Conservation (phyloP, 2,797 vertebrate species). For the Microhierax caerulescens region DNA sequence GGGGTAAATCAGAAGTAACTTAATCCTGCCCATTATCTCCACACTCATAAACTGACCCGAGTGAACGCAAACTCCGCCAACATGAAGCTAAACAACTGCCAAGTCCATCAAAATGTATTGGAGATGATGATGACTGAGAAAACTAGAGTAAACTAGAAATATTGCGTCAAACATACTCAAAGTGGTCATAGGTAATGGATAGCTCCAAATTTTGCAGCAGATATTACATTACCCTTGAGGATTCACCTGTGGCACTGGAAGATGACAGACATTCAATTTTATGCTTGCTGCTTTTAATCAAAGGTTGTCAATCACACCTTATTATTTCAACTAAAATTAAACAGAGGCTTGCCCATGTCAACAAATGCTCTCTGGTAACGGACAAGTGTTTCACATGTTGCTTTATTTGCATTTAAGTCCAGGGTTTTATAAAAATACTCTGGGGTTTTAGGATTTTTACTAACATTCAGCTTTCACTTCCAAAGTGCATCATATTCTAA, state of each 20-base stretch:
- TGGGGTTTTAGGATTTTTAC: neutral
- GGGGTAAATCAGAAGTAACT: neutral
- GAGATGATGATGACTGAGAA: neutral
- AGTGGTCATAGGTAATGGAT: neutral
- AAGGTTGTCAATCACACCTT: neutral
- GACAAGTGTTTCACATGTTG: neutral
- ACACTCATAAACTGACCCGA: accelerated
- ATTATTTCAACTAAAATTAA: slow-evolving; percentile 16
- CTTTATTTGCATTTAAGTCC: neutral
- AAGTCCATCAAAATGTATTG: neutral
- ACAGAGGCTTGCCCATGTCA: neutral
- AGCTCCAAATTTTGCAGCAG: neutral
- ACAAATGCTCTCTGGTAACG: neutral
- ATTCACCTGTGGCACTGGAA: neutral
- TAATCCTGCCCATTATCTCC: neutral
- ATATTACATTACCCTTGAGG: neutral
- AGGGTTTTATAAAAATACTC: neutral
- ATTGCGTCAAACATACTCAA: neutral
- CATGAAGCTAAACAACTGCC: neutral
- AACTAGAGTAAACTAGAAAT: neutral
- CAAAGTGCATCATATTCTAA: neutral
- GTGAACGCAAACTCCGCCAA: neutral
- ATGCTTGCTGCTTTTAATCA: slow-evolving; percentile 32
- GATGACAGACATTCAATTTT: neutral
- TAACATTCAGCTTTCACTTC: neutral